These are phyloP conservation scores for Andrena praecox DNA, from an alignment of 2,888 invertebrate species.

Conservation along the genomic window DNA sequence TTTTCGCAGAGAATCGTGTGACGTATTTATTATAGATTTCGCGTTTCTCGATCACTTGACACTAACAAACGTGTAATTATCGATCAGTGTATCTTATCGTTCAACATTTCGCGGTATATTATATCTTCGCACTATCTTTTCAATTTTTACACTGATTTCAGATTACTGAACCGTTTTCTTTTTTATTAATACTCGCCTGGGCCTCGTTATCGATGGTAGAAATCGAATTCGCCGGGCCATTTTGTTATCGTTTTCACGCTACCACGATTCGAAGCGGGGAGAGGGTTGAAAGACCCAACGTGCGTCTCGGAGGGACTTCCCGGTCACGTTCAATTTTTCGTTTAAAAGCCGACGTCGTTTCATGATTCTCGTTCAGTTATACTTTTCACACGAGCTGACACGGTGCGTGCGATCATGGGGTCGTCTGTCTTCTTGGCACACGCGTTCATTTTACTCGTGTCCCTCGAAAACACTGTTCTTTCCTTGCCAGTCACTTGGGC, in stretches of 20 bases:
- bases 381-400: slow-evolving; percentile 56
- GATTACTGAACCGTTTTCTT: slow-evolving; percentile 14
- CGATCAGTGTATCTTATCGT: slow-evolving; percentile 39
- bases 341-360: slow-evolving; percentile 74
- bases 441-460: not conserved
- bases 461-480: not conserved
- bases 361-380: slow-evolving; percentile 68
- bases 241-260: slow-evolving; percentile 20
- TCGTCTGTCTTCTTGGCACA: not conserved
- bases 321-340: slow-evolving; percentile 70
- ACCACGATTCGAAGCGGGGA: slow-evolving; percentile 57
- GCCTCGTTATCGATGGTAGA: not conserved
- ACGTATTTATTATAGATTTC: not conserved
- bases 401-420: slow-evolving; percentile 49
- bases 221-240: not conserved
- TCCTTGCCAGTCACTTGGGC: slow-evolving; percentile 15
- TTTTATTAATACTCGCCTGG: not conserved
- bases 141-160: not conserved
- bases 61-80: slow-evolving; percentile 15
- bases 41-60: too few relatives aligned
- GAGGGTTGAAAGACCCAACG: slow-evolving; percentile 71
- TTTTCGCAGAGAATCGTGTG: not conserved
- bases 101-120: not conserved
- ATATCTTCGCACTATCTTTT: slow-evolving; percentile 18
- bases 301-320: slow-evolving; percentile 74